These are phyloP conservation scores for Rhizomys pruinosus DNA, from an alignment of 2,113 vertebrate genomes.

Conservation along the genomic window DNA sequence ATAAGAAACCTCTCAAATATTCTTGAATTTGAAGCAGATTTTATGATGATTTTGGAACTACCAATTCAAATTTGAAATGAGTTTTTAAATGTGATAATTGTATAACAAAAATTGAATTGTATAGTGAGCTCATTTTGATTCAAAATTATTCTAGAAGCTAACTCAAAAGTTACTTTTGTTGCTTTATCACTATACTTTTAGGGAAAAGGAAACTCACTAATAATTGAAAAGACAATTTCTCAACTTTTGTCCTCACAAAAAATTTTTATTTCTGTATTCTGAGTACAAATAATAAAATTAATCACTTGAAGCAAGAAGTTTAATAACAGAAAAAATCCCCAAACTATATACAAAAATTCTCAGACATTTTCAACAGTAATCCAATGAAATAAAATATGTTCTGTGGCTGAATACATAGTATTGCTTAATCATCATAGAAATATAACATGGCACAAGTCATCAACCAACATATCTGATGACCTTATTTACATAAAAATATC, in stretches of 20 bases:
- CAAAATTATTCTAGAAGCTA: conserved; percentile 61
- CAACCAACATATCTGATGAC: no score
- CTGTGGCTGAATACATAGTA: no score
- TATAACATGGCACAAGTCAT: no score
- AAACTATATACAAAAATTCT: not conserved
- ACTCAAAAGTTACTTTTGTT: conserved; percentile 61
- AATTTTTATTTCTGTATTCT: conserved; percentile 61
- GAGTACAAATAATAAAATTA: conserved; percentile 57
- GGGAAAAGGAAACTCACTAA: conserved; percentile 31
- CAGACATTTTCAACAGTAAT: no score
- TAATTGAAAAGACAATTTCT: conserved; percentile 12
- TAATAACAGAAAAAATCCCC: conserved; percentile 42
- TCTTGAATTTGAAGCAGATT: conserved; percentile 53
- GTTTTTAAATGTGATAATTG: conserved; percentile 48
- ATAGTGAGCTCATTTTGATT: conserved; percentile 64
- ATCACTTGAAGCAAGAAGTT: not conserved
- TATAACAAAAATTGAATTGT: conserved; percentile 70
- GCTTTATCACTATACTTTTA: conserved; percentile 59
- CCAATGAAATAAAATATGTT: no score
- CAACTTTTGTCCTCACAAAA: conserved; percentile 12
- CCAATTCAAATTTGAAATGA: conserved; percentile 68
- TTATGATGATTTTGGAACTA: conserved; percentile 60
- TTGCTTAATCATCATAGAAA: no score
- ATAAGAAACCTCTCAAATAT: not conserved
- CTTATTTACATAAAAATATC: no score